A percentile compares a stretch with the other conserved stretches of the same genome.
These are phyloP conservation scores for Trachops cirrhosus DNA, from an alignment of 2,797 vertebrate species.

Conservation along the genomic window DNA sequence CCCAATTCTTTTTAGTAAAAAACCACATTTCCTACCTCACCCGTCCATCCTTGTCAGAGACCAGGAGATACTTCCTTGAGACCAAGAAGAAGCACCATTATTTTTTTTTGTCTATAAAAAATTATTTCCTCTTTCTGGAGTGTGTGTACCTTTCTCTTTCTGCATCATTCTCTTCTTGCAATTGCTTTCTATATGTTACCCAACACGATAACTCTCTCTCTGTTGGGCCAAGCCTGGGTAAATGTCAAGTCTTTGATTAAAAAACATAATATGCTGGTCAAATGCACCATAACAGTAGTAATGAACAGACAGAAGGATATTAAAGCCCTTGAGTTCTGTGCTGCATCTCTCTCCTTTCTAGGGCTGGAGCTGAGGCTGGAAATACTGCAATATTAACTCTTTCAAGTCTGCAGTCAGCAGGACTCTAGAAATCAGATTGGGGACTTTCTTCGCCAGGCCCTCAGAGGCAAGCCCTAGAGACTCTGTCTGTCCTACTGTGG, in stretches of 20 bases:
- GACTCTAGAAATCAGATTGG: neutral
- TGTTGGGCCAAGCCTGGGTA: neutral
- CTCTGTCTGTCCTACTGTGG: neutral
- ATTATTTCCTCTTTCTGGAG: neutral
- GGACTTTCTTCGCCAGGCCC: neutral
- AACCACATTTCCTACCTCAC: neutral
- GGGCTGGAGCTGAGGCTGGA: neutral
- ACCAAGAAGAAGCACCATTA: neutral
- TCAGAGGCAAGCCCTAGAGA: neutral
- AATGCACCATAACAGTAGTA: neutral
- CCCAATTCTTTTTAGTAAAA: neutral
- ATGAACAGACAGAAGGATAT: neutral
- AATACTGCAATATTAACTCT: neutral
- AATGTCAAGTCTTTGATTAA: neutral
- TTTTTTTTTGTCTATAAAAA: neutral
- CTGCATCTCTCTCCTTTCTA: neutral
- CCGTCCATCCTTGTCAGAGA: neutral
- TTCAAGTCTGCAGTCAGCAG: neutral
- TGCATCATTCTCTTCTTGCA: neutral
- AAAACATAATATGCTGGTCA: neutral
- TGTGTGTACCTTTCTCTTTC: neutral
- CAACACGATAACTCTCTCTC: rapidly evolving
- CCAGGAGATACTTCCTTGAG: neutral
- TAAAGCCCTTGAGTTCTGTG: neutral
- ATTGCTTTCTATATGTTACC: neutral